phyloP scores from a whole-genome alignment of 1,140 invertebrate genomes.

The Ceratitis capitata region DNA sequence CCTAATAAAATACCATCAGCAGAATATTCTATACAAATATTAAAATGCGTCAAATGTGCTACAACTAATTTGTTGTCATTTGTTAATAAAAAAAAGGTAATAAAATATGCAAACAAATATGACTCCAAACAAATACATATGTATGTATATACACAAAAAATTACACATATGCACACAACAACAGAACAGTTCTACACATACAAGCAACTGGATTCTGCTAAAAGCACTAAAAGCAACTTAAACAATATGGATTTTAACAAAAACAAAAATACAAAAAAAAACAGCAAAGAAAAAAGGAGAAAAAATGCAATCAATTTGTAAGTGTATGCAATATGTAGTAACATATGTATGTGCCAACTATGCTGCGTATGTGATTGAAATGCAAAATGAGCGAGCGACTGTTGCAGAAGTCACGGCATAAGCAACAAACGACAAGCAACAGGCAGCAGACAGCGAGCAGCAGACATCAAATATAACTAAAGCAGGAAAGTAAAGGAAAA shows the following conservation, averaged over 20 bases:
- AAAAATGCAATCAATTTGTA: neutral
- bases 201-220: too few species aligned
- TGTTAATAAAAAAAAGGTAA: neutral
- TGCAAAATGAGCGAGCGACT: constrained; percentile 4
- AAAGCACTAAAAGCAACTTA: neutral
- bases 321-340: neutral
- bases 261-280: too few species aligned
- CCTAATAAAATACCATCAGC: too few species aligned
- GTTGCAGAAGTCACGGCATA: neutral
- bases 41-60: neutral
- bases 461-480: neutral
- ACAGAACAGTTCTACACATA: neutral
- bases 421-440: neutral
- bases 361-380: neutral
- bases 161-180: neutral
- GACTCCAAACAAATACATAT: too few species aligned
- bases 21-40: neutral
- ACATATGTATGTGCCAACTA: neutral
- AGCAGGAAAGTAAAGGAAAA: neutral
- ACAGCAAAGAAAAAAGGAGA: too few species aligned
- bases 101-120: too few species aligned
- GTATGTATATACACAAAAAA: too few species aligned
- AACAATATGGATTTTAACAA: neutral
- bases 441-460: neutral
- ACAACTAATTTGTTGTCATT: constrained; percentile 9